Base-by-base conservation (phyloP, 2,888 invertebrate species). In the Caenorhabditis becei region DNA sequence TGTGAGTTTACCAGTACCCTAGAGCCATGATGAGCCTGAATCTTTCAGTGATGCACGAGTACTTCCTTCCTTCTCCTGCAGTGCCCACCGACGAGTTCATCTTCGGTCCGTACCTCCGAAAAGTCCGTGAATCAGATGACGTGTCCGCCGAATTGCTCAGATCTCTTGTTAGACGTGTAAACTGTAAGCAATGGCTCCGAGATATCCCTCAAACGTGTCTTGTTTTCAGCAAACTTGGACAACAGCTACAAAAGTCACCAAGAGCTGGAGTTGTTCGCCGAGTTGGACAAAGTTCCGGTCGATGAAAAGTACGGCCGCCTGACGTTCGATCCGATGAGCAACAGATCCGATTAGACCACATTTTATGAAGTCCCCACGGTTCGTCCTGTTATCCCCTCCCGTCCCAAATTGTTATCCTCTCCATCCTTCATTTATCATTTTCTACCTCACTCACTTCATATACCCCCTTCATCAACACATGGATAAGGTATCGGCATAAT, bases 161-260 rank as follows among this genome's bases (percentile, higher is more conserved):
- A 2, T 47, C 58, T 18, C 65, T 74, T 1, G 58, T 66, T 32
- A 58, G 74, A 44, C 47, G 74, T 24, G 66, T 74, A 32, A 74
- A 74, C 59, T 74, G 74, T 74, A 20, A 65, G 74, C 16, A 10
- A 16, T 5, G n/a, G n/a, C n/a, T n/a, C n/a, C n/a, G n/a, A n/a
- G n/a, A n/a, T n/a, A n/a, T n/a, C n/a, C n/a, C n/a, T n/a, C n/a
- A n/a, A n/a, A n/a, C n/a, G n/a, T n/a, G n/a, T 23, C 10, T 24
- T 16, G 14, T 3, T 65, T 72, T 63, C 74, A 74, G 74, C 74
- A 65, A 74, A 74, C 66, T 65, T 74, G 59, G 74, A 74, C 51
- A 63, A 65, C 58, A 72, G 72, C 58, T 72, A 58, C 72, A 18
- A 63, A 49, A 72, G 35, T 24, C 74, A 74, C 20, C 74, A 59